Percentiles rank a stretch among this genome's conserved stretches.
These are phyloP conservation scores for Scophthalmus maximus DNA, from an alignment of 2,113 vertebrate species.

Conservation along the genomic window DNA sequence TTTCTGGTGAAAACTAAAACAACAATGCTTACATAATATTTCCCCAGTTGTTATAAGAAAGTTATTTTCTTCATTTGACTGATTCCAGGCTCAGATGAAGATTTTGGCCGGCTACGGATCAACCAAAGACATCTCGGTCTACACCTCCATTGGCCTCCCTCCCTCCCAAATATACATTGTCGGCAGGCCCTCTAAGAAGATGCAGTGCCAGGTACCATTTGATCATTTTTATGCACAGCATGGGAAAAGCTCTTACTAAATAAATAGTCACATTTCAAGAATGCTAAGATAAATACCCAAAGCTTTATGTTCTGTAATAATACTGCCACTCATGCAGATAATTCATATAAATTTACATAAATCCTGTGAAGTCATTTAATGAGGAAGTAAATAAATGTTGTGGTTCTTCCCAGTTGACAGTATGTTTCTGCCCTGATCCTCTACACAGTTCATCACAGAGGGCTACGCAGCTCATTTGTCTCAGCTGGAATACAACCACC, in stretches of 20 bases:
- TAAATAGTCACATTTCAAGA: background rate
- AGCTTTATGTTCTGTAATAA: too few relatives aligned
- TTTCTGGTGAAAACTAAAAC: background rate
- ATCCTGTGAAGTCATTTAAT: too few relatives aligned
- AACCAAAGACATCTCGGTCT: constrained; percentile 98
- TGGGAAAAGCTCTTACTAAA: background rate
- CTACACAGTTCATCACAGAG: constrained; percentile 89
- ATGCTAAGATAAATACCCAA: constrained; percentile 1
- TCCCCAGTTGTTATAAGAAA: background rate
- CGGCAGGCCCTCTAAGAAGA: constrained; percentile 95
- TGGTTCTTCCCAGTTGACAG: too few relatives aligned
- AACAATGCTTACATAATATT: background rate
- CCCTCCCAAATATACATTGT: constrained; percentile 96
- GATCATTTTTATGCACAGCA: background rate
- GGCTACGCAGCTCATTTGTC: constrained; percentile 95
- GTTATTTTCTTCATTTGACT: constrained; percentile 9
- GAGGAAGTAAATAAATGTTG: too few relatives aligned
- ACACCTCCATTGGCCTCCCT: constrained; percentile 91
- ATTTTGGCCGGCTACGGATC: constrained; percentile 95
- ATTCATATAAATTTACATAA: too few relatives aligned
- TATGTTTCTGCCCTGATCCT: constrained; percentile 3
- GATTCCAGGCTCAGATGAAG: constrained; percentile 90
- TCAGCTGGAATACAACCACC: constrained; percentile 94
- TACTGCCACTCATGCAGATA: too few relatives aligned
- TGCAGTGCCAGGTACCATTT: constrained; percentile 93